Conservation (phyloP, 2,113 vertebrate species). For the Psilopogon haemacephalus region DNA sequence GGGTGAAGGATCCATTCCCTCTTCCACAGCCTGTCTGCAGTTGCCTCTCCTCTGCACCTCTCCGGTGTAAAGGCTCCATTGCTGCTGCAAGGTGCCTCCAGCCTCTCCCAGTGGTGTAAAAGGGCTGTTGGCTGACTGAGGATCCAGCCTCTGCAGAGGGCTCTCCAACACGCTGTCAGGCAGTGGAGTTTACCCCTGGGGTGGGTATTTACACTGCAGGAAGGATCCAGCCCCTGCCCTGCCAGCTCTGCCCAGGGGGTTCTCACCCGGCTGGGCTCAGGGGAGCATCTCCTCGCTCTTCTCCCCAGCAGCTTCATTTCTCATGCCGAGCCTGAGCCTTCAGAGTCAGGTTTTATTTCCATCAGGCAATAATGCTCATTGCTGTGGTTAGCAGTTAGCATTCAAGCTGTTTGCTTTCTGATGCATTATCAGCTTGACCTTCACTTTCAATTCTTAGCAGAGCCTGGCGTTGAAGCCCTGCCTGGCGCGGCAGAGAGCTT, state of each 20-base stretch:
- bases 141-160: not conserved
- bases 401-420: conserved; percentile 70
- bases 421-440: conserved; percentile 68
- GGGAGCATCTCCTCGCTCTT: not conserved
- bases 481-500: not conserved
- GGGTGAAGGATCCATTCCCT: not conserved
- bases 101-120: not conserved
- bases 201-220: not conserved
- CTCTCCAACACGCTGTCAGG: not conserved
- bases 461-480: not conserved
- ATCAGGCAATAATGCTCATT: conserved; percentile 62
- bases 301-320: not conserved
- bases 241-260: not conserved
- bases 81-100: not conserved
- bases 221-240: not conserved
- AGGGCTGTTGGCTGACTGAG: not conserved
- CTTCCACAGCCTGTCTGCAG: not conserved
- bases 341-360: conserved; percentile 54
- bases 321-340: conserved; percentile 16
- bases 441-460: conserved; percentile 56
- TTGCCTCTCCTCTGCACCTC: not conserved
- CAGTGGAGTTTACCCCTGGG: rapidly evolving
- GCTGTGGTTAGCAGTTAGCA: conserved; percentile 62
- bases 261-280: not conserved
- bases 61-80: not conserved